phyloP scores from a whole-genome alignment of 1,140 invertebrate species.

The Agraylea sexmaculata region DNA sequence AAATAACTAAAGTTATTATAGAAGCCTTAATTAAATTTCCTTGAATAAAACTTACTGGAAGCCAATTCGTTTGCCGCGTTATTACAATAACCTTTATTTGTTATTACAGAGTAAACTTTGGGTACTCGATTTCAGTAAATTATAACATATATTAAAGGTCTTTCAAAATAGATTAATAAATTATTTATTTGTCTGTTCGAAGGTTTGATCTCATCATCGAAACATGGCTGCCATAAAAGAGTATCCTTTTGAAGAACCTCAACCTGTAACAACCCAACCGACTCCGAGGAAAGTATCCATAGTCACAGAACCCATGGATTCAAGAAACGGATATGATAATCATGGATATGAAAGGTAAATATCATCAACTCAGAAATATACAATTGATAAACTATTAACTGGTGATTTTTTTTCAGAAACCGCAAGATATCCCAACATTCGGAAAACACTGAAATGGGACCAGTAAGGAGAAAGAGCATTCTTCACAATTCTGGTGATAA shows the following conservation, averaged over 20 bases:
- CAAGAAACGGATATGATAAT: constrained; percentile 21
- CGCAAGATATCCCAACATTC: constrained; percentile 23
- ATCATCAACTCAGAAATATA: not conserved
- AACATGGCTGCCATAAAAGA: constrained; percentile 39
- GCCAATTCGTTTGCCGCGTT: too few species aligned
- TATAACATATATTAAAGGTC: too few species aligned
- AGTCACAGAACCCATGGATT: constrained; percentile 16
- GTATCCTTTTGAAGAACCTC: constrained; percentile 36
- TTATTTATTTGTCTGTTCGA: too few species aligned
- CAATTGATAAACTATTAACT: not conserved
- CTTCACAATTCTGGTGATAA: constrained; percentile 37
- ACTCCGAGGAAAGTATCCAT: constrained; percentile 12
- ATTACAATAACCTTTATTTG: too few species aligned
- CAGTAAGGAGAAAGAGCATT: constrained; percentile 52
- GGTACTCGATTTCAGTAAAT: too few species aligned
- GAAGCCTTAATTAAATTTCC: too few species aligned
- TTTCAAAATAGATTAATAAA: too few species aligned
- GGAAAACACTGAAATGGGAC: constrained; percentile 34
- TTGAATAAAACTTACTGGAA: too few species aligned
- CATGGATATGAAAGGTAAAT: constrained; percentile 20
- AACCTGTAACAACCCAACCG: constrained; percentile 17
- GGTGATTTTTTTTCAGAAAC: constrained; percentile 11
- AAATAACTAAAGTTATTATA: too few species aligned
- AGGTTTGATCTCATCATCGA: too few species aligned
- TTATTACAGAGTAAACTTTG: too few species aligned